phyloP scores from a whole-genome alignment of 1,140 invertebrate species.

The Dendrolimus kikuchii region DNA sequence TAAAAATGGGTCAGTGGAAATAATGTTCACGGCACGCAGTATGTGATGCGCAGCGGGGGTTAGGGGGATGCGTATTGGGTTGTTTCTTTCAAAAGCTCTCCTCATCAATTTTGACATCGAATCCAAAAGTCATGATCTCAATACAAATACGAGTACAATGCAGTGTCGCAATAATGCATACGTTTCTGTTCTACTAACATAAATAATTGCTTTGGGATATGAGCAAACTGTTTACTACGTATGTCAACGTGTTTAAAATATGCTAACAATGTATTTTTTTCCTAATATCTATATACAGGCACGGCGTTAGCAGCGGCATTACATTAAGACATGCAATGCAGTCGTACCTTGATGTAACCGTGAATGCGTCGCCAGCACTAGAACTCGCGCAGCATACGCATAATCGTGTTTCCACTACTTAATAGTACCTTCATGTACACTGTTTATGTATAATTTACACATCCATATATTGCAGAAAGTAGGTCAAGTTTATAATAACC shows the following conservation, averaged over 20 bases:
- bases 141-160: too few species aligned
- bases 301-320: constrained; percentile 8
- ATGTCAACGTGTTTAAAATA: too few species aligned
- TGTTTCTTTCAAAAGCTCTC: neutral
- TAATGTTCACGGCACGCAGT: constrained; percentile 26
- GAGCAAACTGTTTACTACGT: too few species aligned
- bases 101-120: constrained; percentile 12
- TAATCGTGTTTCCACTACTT: constrained; percentile 21
- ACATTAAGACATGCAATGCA: constrained; percentile 7
- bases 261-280: neutral
- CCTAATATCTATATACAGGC: neutral
- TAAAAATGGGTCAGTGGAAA: constrained; percentile 49
- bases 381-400: constrained; percentile 18
- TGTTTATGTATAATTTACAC: constrained; percentile 51
- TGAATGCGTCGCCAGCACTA: constrained; percentile 17
- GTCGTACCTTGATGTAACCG: constrained; percentile 21
- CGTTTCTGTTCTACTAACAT: too few species aligned
- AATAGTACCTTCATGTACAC: constrained; percentile 26
- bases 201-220: too few species aligned
- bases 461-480: constrained; percentile 42
- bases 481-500: constrained; percentile 62
- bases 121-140: too few species aligned
- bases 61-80: constrained; percentile 8
- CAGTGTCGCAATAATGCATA: too few species aligned
- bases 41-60: constrained; percentile 6